These are phyloP conservation scores for Podarcis muralis DNA, from an alignment of 2,113 vertebrate species.

Conservation along the genomic window DNA sequence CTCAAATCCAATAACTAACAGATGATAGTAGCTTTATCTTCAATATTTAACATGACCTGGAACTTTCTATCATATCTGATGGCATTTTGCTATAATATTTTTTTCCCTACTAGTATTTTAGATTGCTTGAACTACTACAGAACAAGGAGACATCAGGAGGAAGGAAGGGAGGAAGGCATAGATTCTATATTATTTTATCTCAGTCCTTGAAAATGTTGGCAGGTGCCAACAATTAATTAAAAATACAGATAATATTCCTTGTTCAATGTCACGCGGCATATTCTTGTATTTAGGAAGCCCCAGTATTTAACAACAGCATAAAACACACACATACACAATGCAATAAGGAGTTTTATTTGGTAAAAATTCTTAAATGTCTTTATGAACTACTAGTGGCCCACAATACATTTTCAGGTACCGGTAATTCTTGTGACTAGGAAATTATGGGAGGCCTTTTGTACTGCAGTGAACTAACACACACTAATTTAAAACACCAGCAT, in stretches of 20 bases:
- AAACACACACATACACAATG: background rate
- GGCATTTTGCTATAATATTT: slow-evolving; percentile 48
- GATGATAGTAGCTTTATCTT: slow-evolving; percentile 70
- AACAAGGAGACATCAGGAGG: background rate
- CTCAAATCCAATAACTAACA: slow-evolving; percentile 56
- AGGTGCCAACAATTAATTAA: background rate
- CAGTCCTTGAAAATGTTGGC: background rate
- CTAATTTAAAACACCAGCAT: too few relatives aligned
- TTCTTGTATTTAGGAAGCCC: background rate
- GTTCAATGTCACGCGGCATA: background rate
- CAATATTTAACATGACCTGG: slow-evolving; percentile 71
- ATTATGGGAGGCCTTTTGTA: background rate
- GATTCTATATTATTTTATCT: background rate
- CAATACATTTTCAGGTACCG: background rate
- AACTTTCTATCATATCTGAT: slow-evolving; percentile 67
- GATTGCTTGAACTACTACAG: slow-evolving; percentile 18
- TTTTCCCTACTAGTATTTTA: slow-evolving; percentile 30
- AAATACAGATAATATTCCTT: background rate
- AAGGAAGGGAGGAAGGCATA: slow-evolving; percentile 11
- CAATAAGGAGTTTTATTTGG: background rate
- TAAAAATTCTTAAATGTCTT: background rate
- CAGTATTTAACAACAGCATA: background rate
- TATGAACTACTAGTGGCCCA: background rate
- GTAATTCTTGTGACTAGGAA: background rate
- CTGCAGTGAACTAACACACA: background rate